Base-by-base conservation (phyloP, 1,140 invertebrate genomes). In the Aphelenchoides fujianensis region DNA sequence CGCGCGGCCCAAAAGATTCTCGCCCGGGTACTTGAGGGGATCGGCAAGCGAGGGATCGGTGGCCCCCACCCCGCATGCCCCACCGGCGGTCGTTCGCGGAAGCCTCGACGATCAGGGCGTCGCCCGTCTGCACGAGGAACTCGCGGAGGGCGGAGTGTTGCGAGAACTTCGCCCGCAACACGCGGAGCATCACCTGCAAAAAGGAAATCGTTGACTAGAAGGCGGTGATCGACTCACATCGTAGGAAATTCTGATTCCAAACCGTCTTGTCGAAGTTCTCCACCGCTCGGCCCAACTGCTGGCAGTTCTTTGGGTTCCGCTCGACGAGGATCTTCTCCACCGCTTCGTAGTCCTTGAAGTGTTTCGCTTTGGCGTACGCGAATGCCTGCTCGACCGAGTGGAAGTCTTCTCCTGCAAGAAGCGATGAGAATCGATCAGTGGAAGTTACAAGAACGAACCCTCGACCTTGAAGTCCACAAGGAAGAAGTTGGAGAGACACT, bases 31-130 rank as follows among this genome's bases (percentile, higher is more conserved):
- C 5, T 75, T 79, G 1, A 34, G 64, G 9, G 63, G 55, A 62
- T 81, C 62, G 66, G 67, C 70, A 1, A 82, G 82, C 23, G 77
- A 69, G 2, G 73, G 74, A 72, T 84, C 82, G 16, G 73, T 72
- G 3, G 36, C 73, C 0, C 74, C 74, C 7, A 81, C 32, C 2
- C 85, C 85, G n/a, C 30, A 85, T 84, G 0, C 85, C 85, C 85
- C 85, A 85, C 2, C 82, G 72, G 27, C 70, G 70, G 68, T 85
- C 85, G 35, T 75, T 67, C 16, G 83, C 84, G 74, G 83, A 84
- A 0, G 81, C 78, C 63, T 85, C 84, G 23, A 82, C 84, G 48
- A 85, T 32, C 1, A 71, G 76, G 57, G 76, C 81, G 0, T 82
- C 82, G 66, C 72, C 68, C 1, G 84, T 85, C 1, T 31, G 69